Conservation (phyloP, 2,113 vertebrate genomes). For the Gavia stellata region DNA sequence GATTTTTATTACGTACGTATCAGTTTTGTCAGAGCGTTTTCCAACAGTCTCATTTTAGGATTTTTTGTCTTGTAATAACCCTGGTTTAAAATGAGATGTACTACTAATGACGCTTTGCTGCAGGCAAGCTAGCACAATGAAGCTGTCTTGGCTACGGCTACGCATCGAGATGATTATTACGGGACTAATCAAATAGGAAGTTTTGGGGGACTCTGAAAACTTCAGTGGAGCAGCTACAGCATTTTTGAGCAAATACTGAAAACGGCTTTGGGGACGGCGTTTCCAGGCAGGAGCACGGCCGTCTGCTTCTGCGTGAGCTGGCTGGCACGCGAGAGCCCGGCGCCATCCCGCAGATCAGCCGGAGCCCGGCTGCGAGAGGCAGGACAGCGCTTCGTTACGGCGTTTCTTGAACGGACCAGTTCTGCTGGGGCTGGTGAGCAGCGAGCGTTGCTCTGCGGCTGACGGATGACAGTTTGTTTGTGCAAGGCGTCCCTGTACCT, state of each 20-base stretch:
- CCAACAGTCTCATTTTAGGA: not conserved
- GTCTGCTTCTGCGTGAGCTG: not conserved
- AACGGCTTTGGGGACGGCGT: not conserved
- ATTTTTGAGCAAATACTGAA: not conserved
- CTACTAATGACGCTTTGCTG: not conserved
- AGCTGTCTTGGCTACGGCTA: not conserved
- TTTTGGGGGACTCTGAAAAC: not conserved
- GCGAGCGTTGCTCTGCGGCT: not conserved
- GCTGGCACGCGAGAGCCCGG: not conserved
- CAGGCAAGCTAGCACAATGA: not conserved
- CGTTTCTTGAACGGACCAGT: fast-evolving
- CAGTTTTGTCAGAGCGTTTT: not conserved
- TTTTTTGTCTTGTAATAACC: not conserved
- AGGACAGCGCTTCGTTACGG: not conserved
- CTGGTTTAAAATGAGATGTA: not conserved
- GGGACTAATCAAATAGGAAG: not conserved
- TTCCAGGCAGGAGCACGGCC: not conserved
- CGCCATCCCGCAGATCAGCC: not conserved
- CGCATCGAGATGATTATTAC: not conserved
- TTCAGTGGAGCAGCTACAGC: not conserved
- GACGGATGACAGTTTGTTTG: not conserved
- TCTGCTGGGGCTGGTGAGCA: not conserved
- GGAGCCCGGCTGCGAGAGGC: not conserved
- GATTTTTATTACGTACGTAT: not conserved
- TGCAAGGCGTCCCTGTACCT: not conserved